Evolutionary conservation across 1,140 invertebrate genomes (phyloP).

Genomic region (Drosophila neocordata): DNA sequence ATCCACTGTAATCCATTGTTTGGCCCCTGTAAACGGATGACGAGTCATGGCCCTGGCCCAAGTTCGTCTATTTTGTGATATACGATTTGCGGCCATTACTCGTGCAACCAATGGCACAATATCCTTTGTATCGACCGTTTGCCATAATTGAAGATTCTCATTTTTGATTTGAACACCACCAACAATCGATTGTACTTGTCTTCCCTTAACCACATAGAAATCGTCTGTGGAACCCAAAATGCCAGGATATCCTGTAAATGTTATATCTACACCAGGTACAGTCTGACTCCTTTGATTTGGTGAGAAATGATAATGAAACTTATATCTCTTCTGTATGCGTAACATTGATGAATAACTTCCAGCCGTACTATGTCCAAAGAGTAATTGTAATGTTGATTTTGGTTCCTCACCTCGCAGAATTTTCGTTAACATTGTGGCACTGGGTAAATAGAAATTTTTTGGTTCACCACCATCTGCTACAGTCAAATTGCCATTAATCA

Average conservation of each 20-base stretch:
- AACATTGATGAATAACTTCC: slow-evolving; percentile 93
- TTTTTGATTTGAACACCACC: slow-evolving; percentile 85
- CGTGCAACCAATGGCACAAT: slow-evolving; percentile 90
- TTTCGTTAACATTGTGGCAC: slow-evolving; percentile 75
- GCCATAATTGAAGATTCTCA: slow-evolving; percentile 84
- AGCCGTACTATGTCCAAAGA: slow-evolving; percentile 84
- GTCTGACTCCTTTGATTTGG: slow-evolving; percentile 84
- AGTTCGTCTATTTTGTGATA: slow-evolving; percentile 87
- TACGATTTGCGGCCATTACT: slow-evolving; percentile 92
- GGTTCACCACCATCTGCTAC: slow-evolving; percentile 26
- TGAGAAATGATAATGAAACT: slow-evolving; percentile 89
- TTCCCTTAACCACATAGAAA: slow-evolving; percentile 88
- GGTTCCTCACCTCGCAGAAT: slow-evolving; percentile 55
- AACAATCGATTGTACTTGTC: slow-evolving; percentile 84
- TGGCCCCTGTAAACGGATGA: slow-evolving; percentile 93
- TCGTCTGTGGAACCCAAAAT: slow-evolving; percentile 94
- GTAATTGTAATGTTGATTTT: slow-evolving; percentile 70
- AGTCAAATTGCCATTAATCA: slow-evolving; percentile 52
- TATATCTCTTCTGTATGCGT: slow-evolving; percentile 94
- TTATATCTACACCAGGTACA: slow-evolving; percentile 88
- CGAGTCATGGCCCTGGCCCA: slow-evolving; percentile 88
- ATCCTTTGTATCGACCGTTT: slow-evolving; percentile 84
- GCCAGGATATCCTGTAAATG: slow-evolving; percentile 95
- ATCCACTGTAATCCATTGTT: slow-evolving; percentile 95
- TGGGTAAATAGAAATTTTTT: slow-evolving; percentile 77